Percentiles rank a stretch among this genome's conserved stretches.
These are phyloP conservation scores for Dendroctonus ponderosae DNA, from an alignment of 1,140 invertebrate genomes.

Conservation along the genomic window DNA sequence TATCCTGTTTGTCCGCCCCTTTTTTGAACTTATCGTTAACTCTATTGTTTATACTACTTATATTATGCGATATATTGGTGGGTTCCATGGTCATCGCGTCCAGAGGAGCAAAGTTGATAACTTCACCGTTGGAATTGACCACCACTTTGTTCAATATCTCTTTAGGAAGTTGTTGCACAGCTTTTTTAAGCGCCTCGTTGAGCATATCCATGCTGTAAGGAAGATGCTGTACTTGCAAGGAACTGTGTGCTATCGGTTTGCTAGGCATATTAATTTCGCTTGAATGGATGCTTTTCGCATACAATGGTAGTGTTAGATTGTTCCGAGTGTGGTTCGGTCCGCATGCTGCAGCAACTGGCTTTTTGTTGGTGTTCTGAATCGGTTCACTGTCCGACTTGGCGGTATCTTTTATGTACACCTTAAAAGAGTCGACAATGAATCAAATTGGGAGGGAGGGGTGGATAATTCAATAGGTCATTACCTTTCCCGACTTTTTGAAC, in stretches of 20 bases:
- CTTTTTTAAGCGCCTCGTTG: conserved; percentile 28
- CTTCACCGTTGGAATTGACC: conserved; percentile 46
- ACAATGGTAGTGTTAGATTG: too few species aligned
- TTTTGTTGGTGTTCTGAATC: background rate
- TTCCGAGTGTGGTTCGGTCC: too few species aligned
- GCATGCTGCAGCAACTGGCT: background rate
- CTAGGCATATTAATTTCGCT: background rate
- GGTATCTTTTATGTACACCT: conserved; percentile 58
- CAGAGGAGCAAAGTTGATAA: conserved; percentile 43
- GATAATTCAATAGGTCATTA: conserved; percentile 31
- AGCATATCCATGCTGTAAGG: conserved; percentile 35
- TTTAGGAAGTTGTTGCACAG: conserved; percentile 38
- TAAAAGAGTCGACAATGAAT: background rate
- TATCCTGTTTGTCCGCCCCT: background rate
- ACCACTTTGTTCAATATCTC: conserved; percentile 44
- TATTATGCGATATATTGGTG: conserved; percentile 2
- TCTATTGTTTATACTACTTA: background rate
- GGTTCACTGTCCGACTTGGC: conserved; percentile 5
- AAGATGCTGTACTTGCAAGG: conserved; percentile 10
- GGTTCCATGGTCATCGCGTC: conserved; percentile 26
- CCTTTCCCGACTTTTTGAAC: conserved; percentile 63
- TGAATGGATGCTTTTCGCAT: background rate
- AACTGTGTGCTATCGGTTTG: background rate
- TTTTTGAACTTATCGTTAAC: background rate
- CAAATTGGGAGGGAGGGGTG: too few species aligned